These are phyloP conservation scores for Agapostemon virescens DNA, from an alignment of 2,888 invertebrate species.

Conservation along the genomic window DNA sequence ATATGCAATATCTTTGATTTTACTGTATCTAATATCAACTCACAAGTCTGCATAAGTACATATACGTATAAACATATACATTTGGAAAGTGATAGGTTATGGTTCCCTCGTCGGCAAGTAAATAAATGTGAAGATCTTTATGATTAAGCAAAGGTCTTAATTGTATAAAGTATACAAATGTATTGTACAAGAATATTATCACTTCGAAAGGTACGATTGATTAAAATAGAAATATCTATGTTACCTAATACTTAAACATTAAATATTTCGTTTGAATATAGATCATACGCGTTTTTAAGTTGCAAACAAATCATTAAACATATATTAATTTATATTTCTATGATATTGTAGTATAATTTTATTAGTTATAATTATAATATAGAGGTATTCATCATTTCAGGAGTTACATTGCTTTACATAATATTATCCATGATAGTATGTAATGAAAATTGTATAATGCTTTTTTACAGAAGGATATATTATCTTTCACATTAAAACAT, in stretches of 20 bases:
- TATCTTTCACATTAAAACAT: slow-evolving; percentile 9
- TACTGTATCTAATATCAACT: not conserved
- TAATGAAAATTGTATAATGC: not conserved
- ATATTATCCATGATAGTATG: not conserved
- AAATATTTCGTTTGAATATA: not conserved
- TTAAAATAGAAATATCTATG: not conserved
- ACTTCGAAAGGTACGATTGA: slow-evolving; percentile 41
- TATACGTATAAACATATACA: not conserved
- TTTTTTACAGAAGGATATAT: slow-evolving; percentile 17
- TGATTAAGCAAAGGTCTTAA: not conserved
- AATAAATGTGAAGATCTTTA: not conserved
- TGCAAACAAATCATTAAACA: slow-evolving; percentile 3
- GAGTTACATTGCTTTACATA: not conserved
- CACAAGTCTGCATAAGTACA: not conserved
- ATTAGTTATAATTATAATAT: not conserved
- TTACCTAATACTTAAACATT: slow-evolving; percentile 12
- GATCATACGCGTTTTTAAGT: not conserved
- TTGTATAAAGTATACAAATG: slow-evolving; percentile 14
- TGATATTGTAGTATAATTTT: not conserved
- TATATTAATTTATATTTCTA: not conserved
- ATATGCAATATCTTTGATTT: not conserved
- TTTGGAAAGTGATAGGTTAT: not conserved
- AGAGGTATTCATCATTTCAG: not conserved
- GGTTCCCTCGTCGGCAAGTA: not conserved
- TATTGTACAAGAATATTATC: slow-evolving; percentile 34